Percentiles rank a stretch among this genome's conserved stretches.
These are phyloP conservation scores for Aphidius ervi DNA, from an alignment of 1,140 invertebrate species.

Conservation along the genomic window DNA sequence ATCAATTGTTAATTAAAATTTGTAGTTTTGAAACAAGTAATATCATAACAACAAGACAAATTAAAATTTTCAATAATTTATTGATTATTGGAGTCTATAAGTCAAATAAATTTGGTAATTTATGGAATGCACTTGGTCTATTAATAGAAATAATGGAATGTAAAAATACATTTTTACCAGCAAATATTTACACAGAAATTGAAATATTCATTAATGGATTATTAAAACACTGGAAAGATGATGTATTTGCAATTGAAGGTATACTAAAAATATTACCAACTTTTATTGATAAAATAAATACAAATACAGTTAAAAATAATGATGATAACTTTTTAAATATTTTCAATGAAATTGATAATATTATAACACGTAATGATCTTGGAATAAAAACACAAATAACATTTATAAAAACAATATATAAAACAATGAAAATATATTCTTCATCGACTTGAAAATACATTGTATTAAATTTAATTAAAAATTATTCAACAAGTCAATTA, in stretches of 20 bases:
- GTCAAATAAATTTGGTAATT: slow-evolving; percentile 21
- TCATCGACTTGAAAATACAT: slow-evolving; percentile 13
- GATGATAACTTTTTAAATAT: not conserved
- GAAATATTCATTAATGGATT: slow-evolving; percentile 25
- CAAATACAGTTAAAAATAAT: too few species aligned
- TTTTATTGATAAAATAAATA: slow-evolving; percentile 23
- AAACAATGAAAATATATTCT: slow-evolving; percentile 32
- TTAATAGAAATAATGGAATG: slow-evolving; percentile 26
- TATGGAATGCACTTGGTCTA: slow-evolving; percentile 30
- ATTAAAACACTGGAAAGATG: slow-evolving; percentile 25
- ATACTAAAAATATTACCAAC: slow-evolving; percentile 33
- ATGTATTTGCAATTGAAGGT: slow-evolving; percentile 24
- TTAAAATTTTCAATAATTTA: slow-evolving; percentile 29
- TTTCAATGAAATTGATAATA: slow-evolving; percentile 10
- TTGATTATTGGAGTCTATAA: slow-evolving; percentile 32
- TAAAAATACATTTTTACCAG: slow-evolving; percentile 18
- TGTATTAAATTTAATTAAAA: slow-evolving; percentile 28
- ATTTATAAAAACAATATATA: slow-evolving; percentile 40
- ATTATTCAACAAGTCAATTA: slow-evolving; percentile 40
- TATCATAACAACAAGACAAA: slow-evolving; percentile 27
- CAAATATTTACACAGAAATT: slow-evolving; percentile 19
- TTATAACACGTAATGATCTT: slow-evolving; percentile 27
- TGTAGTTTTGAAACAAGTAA: slow-evolving; percentile 24
- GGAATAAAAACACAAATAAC: slow-evolving; percentile 35
- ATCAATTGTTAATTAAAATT: slow-evolving; percentile 21